Base-by-base conservation (phyloP, 2,888 invertebrate species). In the Zygothrica quintamaculata region DNA sequence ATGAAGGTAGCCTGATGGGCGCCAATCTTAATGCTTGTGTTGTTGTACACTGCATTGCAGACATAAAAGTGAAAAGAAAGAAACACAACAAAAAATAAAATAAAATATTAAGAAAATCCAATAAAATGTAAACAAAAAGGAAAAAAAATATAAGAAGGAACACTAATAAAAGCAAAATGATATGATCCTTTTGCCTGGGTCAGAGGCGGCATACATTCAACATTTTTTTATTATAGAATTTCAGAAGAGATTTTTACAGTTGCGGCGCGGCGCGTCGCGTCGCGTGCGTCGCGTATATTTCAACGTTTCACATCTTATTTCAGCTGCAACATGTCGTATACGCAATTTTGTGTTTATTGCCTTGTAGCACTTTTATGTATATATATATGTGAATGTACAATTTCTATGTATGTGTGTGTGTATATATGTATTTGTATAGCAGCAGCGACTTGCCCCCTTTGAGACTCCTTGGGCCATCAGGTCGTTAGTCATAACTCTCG, bases 331-430 rank as follows among this genome's bases (percentile, higher is more conserved):
- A 79, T 76, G 74, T 76, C 74, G 80, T 76, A 65, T 73, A 76
- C 77, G 77, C 80, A 76, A 73, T 79, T 76, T 65, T 62, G 61
- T 76, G 80, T 76, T 79, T 76, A 76, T 76, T 73, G 77, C 80
- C 77, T 60, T 77, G 68, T 65, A 76, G 76, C 60, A 44, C 56
- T 78, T 71, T 78, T 71, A 78, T 71, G 47, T 25, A 8, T 52
- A 25, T 44, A 25, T 36, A 9, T 47, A 9, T 22, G 39, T 29
- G 8, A 5, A 7, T 7, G 11, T 25, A 1, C 0, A 26, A n/a
- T n/a, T n/a, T n/a, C n/a, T n/a, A 6, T 26, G 13, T 13, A 3
- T 25, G 16, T 53, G 39, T 36, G 26, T 36, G 39, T 13, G 12
- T 34, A 18, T 15, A 15, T 53, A 34, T 40, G 26, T 37, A 34